These are phyloP conservation scores for Amblyopsis hoosieri DNA, from an alignment of 2,797 vertebrate species.

Conservation along the genomic window DNA sequence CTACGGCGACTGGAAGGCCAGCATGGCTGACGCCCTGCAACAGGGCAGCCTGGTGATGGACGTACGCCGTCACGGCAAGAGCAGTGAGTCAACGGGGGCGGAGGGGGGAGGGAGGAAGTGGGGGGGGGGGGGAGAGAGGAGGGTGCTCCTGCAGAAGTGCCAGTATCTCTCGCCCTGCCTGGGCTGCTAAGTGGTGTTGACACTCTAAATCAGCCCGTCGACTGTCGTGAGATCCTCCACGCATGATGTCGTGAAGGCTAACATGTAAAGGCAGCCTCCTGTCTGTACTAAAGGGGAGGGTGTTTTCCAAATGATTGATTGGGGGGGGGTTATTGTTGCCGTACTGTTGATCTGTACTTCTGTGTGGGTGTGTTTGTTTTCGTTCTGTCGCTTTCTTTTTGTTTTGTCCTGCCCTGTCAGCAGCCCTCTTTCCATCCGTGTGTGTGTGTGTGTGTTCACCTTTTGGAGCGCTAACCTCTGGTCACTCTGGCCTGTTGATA, in stretches of 20 bases:
- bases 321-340: background rate
- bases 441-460: constrained; percentile 19
- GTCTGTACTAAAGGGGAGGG: no score
- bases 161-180: constrained; percentile 44
- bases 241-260: constrained; percentile 62
- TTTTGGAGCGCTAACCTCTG: no score
- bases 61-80: constrained; percentile 88
- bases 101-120: background rate
- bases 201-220: constrained; percentile 67
- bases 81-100: constrained; percentile 79
- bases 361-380: background rate
- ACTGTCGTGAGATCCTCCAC: constrained; percentile 66
- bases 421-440: constrained; percentile 21
- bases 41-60: constrained; percentile 92
- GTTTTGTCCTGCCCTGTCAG: constrained; percentile 22
- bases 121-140: constrained; percentile 22
- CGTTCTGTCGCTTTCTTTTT: constrained; percentile 16
- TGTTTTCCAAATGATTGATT: constrained; percentile 20
- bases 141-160: constrained; percentile 54
- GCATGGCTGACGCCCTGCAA: constrained; percentile 83
- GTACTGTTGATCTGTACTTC: constrained; percentile 1
- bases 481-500: no score
- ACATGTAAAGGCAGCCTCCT: constrained; percentile 29
- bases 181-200: constrained; percentile 67
- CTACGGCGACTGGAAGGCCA: constrained; percentile 85